Evolutionary conservation across 2,888 invertebrate genomes (phyloP).

Genomic region (Chrysolina americana): DNA sequence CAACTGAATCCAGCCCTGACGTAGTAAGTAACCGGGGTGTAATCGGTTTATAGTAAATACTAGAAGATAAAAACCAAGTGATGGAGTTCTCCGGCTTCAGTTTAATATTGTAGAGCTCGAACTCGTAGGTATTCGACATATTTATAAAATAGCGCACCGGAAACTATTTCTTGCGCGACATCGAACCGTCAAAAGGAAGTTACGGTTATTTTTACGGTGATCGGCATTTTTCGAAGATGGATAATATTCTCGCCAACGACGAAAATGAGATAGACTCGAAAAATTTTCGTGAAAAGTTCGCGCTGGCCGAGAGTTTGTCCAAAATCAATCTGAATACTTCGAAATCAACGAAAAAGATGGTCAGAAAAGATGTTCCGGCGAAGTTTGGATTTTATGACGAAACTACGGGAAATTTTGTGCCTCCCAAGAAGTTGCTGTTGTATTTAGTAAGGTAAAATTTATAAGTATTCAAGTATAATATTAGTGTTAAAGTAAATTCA

Average conservation of each 20-base stretch:
- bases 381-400: constrained; percentile 67
- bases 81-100: constrained; percentile 31
- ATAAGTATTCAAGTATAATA: constrained; percentile 3
- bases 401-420: constrained; percentile 71
- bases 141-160: constrained; percentile 18
- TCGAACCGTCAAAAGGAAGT: neutral
- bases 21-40: constrained; percentile 33
- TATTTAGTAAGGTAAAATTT: constrained; percentile 76
- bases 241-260: constrained; percentile 36
- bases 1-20: constrained; percentile 33
- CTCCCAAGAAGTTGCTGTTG: constrained; percentile 75
- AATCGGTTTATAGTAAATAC: constrained; percentile 33
- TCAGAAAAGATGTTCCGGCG: constrained; percentile 73
- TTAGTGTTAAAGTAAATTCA: too few species aligned
- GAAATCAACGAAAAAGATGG: constrained; percentile 72
- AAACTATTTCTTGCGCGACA: constrained; percentile 20
- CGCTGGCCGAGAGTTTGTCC: constrained; percentile 74
- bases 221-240: constrained; percentile 14
- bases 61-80: constrained; percentile 37
- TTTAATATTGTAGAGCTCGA: neutral
- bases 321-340: constrained; percentile 72
- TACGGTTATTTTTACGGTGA: neutral
- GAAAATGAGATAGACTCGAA: constrained; percentile 42
- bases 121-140: constrained; percentile 3
- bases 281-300: constrained; percentile 68